Evolutionary conservation across 2,888 invertebrate genomes (phyloP).

Genomic region (Tridacna gigas): DNA sequence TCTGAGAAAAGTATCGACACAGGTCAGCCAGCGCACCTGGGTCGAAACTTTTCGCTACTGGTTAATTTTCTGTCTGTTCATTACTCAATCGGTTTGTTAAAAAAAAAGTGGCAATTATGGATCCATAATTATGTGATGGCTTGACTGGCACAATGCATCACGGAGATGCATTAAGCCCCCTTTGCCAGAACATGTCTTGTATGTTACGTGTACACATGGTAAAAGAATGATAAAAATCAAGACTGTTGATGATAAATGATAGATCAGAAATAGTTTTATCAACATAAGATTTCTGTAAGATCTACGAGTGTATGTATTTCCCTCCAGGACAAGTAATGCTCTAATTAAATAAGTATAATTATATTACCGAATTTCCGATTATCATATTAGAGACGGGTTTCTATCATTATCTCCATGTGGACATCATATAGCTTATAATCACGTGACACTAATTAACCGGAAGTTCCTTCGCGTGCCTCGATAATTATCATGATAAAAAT

Average conservation of each 20-base stretch:
- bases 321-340: background rate
- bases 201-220: no score
- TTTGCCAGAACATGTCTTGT: no score
- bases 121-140: no score
- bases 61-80: no score
- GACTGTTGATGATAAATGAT: background rate
- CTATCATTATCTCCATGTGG: background rate
- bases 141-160: no score
- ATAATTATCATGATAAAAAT: background rate
- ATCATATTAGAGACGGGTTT: background rate
- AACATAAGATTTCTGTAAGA: background rate
- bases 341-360: background rate
- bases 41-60: no score
- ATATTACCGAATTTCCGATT: background rate
- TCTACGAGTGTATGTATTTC: background rate
- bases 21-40: no score
- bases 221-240: no score
- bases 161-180: no score
- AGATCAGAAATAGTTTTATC: background rate
- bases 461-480: background rate
- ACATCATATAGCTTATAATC: background rate
- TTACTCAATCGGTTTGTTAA: no score
- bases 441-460: constrained; percentile 2
- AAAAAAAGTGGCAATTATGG: no score
- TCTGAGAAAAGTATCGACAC: no score